Evolutionary conservation across 2,888 invertebrate genomes (phyloP), one percentile per base, ranked within the genome.

Genomic region (Hirtodrosophila alboralis): DNA sequence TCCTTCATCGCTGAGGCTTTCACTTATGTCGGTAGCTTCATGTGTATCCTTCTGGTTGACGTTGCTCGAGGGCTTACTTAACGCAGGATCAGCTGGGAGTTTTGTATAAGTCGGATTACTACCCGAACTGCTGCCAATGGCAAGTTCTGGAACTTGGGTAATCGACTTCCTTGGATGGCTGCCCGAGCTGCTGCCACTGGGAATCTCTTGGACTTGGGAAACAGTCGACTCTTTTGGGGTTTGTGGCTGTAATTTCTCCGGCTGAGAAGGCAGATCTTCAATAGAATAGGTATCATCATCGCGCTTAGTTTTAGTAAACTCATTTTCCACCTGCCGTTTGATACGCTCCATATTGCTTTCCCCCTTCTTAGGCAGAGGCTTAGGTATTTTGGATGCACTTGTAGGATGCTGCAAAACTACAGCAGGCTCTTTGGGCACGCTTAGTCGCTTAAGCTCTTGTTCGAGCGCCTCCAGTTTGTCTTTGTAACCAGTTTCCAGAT

Each of bases 401-500:
- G 48, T 23, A 0, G 21, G 21, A 9, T 5, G 49, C 10, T 38
- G 51, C 14, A 26, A 27, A 2, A 18, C 30, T 5, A 9, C 10
- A 1, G 36, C 8, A 0, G 44, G 16, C 9, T 65, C 49, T 1
- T 69, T 49, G 9, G 12, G 31, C 0, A 16, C 23, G n/a, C 31
- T 69, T 3, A 78, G 38, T 3, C 51, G 63, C 36, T 65, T 76
- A 0, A 89, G 59, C n/a, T 89, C 84, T 0, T 67, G 71, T 37
- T 88, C 86, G 1, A 88, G 52, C 0, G 77, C 71, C 1, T 80
- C 74, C 1, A 89, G 40, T 16, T 88, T 89, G 3, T 79, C 77
- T 13, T 76, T 87, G 43, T 88, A 88, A n/a, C 81, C 77, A 10
- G 56, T 47, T 64, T 88, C 88, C 48, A 88, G 60, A 14, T 86